Conservation (phyloP, 2,797 vertebrate species). For the Gallinago nigripennis region DNA sequence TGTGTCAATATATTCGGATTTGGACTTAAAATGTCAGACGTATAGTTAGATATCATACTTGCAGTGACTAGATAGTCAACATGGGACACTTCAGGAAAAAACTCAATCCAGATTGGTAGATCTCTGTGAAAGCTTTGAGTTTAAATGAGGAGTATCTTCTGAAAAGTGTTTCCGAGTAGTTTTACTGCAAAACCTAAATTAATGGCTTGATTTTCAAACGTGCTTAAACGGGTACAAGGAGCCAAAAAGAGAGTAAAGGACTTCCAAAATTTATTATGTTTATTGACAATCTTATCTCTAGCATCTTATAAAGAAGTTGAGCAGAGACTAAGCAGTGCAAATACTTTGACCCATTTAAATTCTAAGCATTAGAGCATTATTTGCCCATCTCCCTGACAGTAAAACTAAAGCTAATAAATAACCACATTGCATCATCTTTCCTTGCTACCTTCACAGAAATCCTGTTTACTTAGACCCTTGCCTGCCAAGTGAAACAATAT, state of each 20-base stretch:
- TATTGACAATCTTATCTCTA: neutral
- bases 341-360: neutral
- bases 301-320: neutral
- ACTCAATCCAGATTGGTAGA: neutral
- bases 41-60: neutral
- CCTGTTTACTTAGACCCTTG: conserved; percentile 20
- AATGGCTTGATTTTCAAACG: neutral
- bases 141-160: neutral
- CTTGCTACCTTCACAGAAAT: neutral
- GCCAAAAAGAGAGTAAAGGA: neutral
- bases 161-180: neutral
- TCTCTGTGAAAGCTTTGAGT: neutral
- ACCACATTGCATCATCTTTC: conserved; percentile 35
- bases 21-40: neutral
- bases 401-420: conserved; percentile 60
- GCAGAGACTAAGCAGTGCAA: neutral
- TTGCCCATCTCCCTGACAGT: neutral
- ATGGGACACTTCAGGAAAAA: neutral
- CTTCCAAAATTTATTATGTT: neutral
- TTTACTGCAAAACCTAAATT: neutral
- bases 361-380: conserved; percentile 3
- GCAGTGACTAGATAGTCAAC: neutral
- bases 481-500: conserved; percentile 16
- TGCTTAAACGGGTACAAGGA: neutral
- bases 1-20: neutral